phyloP scores from a whole-genome alignment of 2,113 vertebrate genomes.

The Antennarius striatus region DNA sequence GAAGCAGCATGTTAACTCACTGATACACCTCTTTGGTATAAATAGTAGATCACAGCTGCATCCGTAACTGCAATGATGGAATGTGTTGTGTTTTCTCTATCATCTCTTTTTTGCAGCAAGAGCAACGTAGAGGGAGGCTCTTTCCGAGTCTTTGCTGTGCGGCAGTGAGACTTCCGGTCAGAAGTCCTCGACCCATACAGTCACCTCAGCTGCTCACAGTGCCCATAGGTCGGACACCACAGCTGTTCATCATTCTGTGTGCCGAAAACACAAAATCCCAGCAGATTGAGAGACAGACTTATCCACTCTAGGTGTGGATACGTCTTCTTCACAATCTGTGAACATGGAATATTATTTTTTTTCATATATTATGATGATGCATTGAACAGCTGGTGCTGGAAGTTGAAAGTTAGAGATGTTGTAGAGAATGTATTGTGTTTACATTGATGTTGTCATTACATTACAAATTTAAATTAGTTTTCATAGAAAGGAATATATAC shows the following conservation, averaged over 20 bases:
- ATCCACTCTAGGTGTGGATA: constrained; percentile 28
- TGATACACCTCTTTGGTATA: too few relatives aligned
- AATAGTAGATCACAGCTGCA: too few relatives aligned
- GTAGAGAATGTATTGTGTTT: constrained; percentile 62
- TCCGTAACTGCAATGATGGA: not conserved
- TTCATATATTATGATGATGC: constrained; percentile 46
- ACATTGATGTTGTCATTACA: constrained; percentile 62
- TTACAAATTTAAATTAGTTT: constrained; percentile 61
- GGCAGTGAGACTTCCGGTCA: constrained; percentile 64
- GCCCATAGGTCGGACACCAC: constrained; percentile 46
- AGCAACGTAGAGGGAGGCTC: constrained; percentile 75
- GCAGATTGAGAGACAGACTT: constrained; percentile 29
- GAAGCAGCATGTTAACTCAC: too few relatives aligned
- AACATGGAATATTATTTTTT: constrained; percentile 57
- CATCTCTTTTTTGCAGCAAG: constrained; percentile 68
- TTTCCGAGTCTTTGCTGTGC: constrained; percentile 77
- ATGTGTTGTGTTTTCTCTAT: not conserved
- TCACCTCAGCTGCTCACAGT: constrained; percentile 55
- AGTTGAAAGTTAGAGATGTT: constrained; percentile 47
- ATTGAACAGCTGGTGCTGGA: constrained; percentile 77
- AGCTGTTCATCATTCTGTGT: constrained; percentile 37
- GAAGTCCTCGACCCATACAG: constrained; percentile 35
- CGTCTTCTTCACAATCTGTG: constrained; percentile 57
- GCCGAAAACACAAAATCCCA: constrained; percentile 30
- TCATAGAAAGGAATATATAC: constrained; percentile 78